Conservation (phyloP, 2,888 invertebrate species). For the Branchellion lobata region DNA sequence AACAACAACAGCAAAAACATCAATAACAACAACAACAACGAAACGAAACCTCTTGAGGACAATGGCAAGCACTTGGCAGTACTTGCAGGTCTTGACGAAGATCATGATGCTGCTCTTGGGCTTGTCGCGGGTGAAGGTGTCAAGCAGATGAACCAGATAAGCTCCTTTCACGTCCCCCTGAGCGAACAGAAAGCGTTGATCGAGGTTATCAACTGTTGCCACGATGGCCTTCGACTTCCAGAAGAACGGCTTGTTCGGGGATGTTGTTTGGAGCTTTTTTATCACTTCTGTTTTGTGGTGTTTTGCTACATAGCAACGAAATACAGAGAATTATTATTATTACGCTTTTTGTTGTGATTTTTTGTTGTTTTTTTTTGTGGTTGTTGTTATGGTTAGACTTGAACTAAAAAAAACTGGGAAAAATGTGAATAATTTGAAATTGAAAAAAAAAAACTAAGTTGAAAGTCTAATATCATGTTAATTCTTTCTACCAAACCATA, state of each 20-base stretch:
- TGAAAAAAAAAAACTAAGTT: too few relatives aligned
- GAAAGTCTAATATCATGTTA: too few relatives aligned
- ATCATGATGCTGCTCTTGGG: constrained; percentile 83
- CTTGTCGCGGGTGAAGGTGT: constrained; percentile 71
- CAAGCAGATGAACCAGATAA: constrained; percentile 71
- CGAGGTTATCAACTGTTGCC: constrained; percentile 83
- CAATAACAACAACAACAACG: too few relatives aligned
- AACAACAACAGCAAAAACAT: too few relatives aligned
- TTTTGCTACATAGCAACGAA: too few relatives aligned
- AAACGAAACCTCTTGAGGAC: constrained; percentile 71
- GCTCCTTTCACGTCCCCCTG: constrained; percentile 89
- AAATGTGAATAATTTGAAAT: too few relatives aligned
- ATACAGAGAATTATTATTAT: too few relatives aligned
- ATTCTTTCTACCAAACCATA: too few relatives aligned
- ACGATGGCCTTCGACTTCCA: constrained; percentile 70
- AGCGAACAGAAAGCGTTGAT: constrained; percentile 86
- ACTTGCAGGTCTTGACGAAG: constrained; percentile 94
- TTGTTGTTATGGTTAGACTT: too few relatives aligned
- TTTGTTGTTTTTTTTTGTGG: too few relatives aligned
- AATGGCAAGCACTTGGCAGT: constrained; percentile 86
- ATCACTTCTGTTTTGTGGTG: constrained; percentile 68
- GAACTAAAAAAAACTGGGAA: too few relatives aligned
- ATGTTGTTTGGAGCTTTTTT: constrained; percentile 70
- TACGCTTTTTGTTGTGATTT: too few relatives aligned
- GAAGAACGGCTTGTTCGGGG: constrained; percentile 66